Evolutionary conservation across 2,888 invertebrate species (phyloP), one percentile per base, ranked within the genome.

Genomic region (Alloplasta piceator): DNA sequence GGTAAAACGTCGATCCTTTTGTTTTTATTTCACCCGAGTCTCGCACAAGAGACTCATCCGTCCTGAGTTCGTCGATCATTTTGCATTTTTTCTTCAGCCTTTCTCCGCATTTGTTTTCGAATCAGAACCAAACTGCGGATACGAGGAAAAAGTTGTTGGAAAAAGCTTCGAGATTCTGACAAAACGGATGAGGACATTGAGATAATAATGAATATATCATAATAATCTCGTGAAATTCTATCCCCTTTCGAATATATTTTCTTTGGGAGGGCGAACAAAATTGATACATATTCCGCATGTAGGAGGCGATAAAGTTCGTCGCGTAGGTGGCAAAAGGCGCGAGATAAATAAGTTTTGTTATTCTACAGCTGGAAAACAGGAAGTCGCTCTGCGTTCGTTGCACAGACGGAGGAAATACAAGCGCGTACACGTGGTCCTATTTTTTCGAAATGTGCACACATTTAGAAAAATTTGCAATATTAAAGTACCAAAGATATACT

Each of bases 301-400:
- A n/a, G 5, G 7, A 70, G 72, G 68, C 73, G 81, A 82, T 78
- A 78, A 78, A 48, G 43, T 55, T 70, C 56, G 55, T 71, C 74
- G 81, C 78, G 81, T 78, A 78, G 81, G 81, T 26, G 41, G 52
- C 60, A 10, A 60, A 64, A 67, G 9, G 52, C 48, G 36, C 56
- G 38, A 50, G 78, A 82, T 82, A 82, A 77, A 72, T 72, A 63
- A 67, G 70, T 78, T 81, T 81, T 66, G 66, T 66, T 66, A 81
- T 74, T 74, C 61, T 43, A 39, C 61, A 46, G 6, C 70, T 14
- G 60, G 61, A 71, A 78, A 74, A 71, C 81, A 78, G 81, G 81
- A 78, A 78, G 71, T 43, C 7, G 16, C 66, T n/a, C 12, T 66
- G 52, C 46, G 48, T 0, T 43, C 38, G 36, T 36, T 14, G 6